A percentile compares a stretch with the other conserved stretches of the same genome.
These are phyloP conservation scores for Sebastes variabilis DNA, from an alignment of 2,797 vertebrate genomes.

Conservation along the genomic window DNA sequence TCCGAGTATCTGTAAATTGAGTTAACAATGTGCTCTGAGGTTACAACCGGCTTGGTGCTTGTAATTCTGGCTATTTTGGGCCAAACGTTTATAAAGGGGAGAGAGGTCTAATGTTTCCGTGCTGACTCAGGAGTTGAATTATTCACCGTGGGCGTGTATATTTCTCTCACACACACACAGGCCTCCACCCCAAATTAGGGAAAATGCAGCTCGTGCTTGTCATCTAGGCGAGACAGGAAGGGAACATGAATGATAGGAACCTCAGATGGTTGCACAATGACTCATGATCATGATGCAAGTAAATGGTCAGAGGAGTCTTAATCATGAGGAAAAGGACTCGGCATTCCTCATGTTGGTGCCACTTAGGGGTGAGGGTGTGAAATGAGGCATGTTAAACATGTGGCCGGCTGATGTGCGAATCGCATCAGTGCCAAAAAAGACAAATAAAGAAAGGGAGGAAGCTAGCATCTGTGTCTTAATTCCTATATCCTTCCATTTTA, in stretches of 20 bases:
- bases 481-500: not conserved
- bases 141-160: conserved; percentile 57
- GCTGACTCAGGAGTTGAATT: conserved; percentile 74
- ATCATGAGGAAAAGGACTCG: conserved; percentile 42
- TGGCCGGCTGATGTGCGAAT: conserved; percentile 44
- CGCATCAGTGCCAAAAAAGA: not conserved
- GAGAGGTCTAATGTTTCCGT: conserved; percentile 63
- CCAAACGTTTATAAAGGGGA: conserved; percentile 50
- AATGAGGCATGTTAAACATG: conserved; percentile 37
- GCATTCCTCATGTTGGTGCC: conserved; percentile 40
- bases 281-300: conserved; percentile 46
- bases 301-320: conserved; percentile 30
- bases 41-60: not conserved
- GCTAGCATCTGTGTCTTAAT: not conserved
- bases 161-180: conserved; percentile 31
- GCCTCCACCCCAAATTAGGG: conserved; percentile 75
- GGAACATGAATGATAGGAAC: conserved; percentile 46
- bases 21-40: conserved; percentile 1
- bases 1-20: not conserved
- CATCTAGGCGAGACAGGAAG: conserved; percentile 51
- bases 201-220: conserved; percentile 52
- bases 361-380: conserved; percentile 34
- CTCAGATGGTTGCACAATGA: conserved; percentile 59
- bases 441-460: conserved; percentile 15
- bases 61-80: conserved; percentile 56